Percentiles rank a stretch among this genome's conserved stretches.
phyloP scores from a whole-genome alignment of 2,888 invertebrate species.

The Stenodera caucasica region DNA sequence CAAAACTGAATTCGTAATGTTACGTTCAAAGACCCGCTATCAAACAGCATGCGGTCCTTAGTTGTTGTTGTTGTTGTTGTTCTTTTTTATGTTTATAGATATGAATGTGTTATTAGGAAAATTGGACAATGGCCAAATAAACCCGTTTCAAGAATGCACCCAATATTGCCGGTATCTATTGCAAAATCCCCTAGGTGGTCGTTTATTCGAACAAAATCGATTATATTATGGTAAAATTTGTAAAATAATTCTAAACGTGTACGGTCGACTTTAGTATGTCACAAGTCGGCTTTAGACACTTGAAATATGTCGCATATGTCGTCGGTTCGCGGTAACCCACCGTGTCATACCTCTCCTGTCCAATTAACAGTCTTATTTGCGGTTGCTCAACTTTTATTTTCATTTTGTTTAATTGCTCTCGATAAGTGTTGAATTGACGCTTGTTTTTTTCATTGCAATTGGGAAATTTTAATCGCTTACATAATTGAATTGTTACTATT shows the following conservation, averaged over 20 bases:
- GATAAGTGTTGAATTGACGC: not conserved
- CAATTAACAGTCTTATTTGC: constrained; percentile 47
- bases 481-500: too few species aligned
- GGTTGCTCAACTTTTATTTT: constrained; percentile 41
- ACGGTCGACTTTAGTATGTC: not conserved
- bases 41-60: constrained; percentile 5
- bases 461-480: too few species aligned
- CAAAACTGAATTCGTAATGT: constrained; percentile 5
- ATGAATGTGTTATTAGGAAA: not conserved
- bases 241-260: too few species aligned
- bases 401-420: constrained; percentile 34
- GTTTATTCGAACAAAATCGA: too few species aligned
- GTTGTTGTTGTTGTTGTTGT: not conserved
- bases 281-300: constrained; percentile 39
- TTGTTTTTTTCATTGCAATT: not conserved
- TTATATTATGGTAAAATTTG: too few species aligned
- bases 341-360: constrained; percentile 49
- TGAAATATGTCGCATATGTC: constrained; percentile 52
- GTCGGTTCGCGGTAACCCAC: constrained; percentile 48
- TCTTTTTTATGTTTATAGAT: not conserved
- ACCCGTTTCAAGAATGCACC: not conserved
- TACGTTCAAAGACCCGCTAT: constrained; percentile 6
- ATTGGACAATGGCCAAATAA: not conserved
- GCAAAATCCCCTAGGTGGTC: not conserved
- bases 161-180: too few species aligned